Conservation (phyloP, 2,888 invertebrate species). For the Suillia variegata region DNA sequence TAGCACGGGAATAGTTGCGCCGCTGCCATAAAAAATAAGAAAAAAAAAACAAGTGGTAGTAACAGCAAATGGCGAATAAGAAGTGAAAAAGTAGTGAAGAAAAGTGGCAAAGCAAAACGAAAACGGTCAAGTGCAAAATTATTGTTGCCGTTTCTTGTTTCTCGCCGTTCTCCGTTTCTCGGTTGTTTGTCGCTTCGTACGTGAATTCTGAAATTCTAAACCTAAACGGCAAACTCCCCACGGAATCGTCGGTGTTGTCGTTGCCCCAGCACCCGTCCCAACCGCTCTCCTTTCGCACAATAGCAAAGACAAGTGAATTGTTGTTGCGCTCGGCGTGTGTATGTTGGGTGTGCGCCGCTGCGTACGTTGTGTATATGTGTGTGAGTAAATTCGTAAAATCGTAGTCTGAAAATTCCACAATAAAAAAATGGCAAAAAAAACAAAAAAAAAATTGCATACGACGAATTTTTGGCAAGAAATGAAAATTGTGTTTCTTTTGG, state of each 20-base stretch:
- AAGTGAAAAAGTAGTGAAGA: slow-evolving; percentile 9
- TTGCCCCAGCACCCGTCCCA: not conserved
- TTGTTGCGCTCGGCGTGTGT: not conserved
- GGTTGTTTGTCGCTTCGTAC: not conserved
- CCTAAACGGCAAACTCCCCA: too few relatives aligned
- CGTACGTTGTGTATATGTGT: slow-evolving; percentile 1
- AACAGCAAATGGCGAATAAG: slow-evolving; percentile 2
- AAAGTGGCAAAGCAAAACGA: not conserved
- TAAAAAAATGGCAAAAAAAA: too few relatives aligned
- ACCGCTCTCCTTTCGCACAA: not conserved
- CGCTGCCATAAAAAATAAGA: too few relatives aligned
- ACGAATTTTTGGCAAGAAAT: too few relatives aligned
- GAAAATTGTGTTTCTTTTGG: too few relatives aligned
- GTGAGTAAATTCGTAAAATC: not conserved
- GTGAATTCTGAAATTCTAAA: not conserved
- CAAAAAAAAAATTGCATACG: too few relatives aligned
- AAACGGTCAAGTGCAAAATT: slow-evolving; percentile 32
- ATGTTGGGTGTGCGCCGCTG: not conserved
- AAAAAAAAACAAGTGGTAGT: slow-evolving; percentile 4
- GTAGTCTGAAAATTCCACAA: not conserved
- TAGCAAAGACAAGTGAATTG: not conserved
- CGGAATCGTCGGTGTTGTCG: too few relatives aligned
- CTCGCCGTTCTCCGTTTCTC: too few relatives aligned
- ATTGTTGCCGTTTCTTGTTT: slow-evolving; percentile 23
- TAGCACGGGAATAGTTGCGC: too few relatives aligned